These are phyloP conservation scores for Acrocephalus kingi DNA, from an alignment of 2,113 vertebrate species.

Conservation along the genomic window DNA sequence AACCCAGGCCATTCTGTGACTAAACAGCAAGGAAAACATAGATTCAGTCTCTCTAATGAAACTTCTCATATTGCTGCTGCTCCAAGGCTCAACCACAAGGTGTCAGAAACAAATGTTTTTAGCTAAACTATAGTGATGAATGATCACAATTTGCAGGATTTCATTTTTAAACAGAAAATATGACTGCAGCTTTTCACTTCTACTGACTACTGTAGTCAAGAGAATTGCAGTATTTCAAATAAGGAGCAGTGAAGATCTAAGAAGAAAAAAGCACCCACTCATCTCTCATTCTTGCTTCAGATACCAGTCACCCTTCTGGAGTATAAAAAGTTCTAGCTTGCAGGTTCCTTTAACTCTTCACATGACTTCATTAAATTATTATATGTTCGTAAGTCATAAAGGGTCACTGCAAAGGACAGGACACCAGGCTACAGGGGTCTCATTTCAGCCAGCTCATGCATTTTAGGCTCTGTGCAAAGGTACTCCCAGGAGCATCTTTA, in stretches of 20 bases:
- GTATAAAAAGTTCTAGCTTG: background rate
- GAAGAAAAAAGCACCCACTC: background rate
- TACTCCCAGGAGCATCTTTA: background rate
- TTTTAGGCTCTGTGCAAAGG: background rate
- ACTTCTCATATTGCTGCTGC: background rate
- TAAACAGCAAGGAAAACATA: background rate
- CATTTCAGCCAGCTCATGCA: background rate
- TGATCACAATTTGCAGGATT: background rate
- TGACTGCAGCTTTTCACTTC: background rate
- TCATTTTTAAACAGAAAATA: background rate
- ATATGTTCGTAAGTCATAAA: background rate
- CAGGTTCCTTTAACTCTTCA: background rate
- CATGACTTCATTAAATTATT: background rate
- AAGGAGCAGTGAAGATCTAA: background rate
- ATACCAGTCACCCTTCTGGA: background rate
- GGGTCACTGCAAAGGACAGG: background rate
- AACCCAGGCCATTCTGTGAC: background rate
- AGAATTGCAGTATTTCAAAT: background rate
- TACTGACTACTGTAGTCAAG: background rate
- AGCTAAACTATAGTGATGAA: background rate
- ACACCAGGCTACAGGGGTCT: background rate
- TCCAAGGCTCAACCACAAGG: background rate
- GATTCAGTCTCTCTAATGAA: background rate
- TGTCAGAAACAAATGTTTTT: slow-evolving; percentile 5
- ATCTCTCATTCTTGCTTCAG: background rate